A percentile compares a stretch with the other conserved stretches of the same genome.
phyloP scores from a whole-genome alignment of 2,113 vertebrate genomes.

The Haemorhous mexicanus region DNA sequence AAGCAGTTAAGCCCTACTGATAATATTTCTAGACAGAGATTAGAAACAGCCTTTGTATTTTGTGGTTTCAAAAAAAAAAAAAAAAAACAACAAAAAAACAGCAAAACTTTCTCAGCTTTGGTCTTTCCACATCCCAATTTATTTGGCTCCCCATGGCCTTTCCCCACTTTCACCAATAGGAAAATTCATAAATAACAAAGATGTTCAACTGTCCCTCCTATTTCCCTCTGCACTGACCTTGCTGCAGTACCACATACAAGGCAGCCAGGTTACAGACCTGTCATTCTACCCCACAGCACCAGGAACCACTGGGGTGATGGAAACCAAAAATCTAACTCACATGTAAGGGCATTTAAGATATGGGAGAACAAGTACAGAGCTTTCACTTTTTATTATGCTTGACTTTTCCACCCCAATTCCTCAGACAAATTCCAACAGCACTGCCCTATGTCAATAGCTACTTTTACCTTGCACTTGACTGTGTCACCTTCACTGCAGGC shows the following conservation, averaged over 20 bases:
- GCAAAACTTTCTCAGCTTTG: not conserved
- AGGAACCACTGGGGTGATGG: not conserved
- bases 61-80: not conserved
- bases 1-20: not conserved
- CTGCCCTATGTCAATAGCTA: constrained; percentile 21
- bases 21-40: not conserved
- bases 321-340: not conserved
- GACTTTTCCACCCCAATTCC: not conserved
- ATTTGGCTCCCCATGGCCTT: not conserved
- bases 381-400: not conserved
- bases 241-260: accelerated
- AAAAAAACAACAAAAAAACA: too few relatives aligned
- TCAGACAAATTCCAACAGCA: not conserved
- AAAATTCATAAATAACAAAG: not conserved
- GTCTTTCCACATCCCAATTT: not conserved
- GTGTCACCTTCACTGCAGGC: not conserved
- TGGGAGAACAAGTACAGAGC: not conserved
- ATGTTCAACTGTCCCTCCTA: not conserved
- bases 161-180: not conserved
- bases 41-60: not conserved
- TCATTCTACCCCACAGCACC: not conserved
- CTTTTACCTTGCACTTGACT: not conserved
- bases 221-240: not conserved
- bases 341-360: not conserved
- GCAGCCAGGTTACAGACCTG: not conserved